Evolutionary conservation across 2,113 vertebrate genomes (phyloP).

Genomic region (Pontoporia blainvillei): DNA sequence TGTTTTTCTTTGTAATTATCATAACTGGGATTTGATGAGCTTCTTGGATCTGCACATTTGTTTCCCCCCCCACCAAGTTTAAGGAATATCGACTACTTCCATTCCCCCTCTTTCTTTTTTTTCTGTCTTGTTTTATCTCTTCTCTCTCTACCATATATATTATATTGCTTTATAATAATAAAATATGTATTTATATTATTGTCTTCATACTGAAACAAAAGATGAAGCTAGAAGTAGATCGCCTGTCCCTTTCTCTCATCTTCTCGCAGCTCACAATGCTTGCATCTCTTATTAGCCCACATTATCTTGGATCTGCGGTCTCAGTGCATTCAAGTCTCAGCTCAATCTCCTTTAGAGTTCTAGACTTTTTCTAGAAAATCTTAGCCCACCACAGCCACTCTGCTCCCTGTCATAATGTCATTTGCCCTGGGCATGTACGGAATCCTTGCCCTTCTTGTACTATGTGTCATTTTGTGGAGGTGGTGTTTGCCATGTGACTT

Average conservation of each 20-base stretch:
- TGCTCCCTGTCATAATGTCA: slow-evolving; percentile 91
- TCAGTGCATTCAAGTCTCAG: slow-evolving; percentile 90
- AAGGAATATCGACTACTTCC: background rate
- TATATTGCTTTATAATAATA: no score
- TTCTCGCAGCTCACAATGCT: slow-evolving; percentile 93
- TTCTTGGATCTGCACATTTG: background rate
- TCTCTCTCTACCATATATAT: background rate
- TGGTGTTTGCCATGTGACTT: slow-evolving; percentile 93
- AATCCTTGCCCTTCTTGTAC: slow-evolving; percentile 93
- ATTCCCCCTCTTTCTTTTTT: background rate
- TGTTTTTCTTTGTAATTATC: no score
- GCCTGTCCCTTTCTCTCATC: slow-evolving; percentile 90
- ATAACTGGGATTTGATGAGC: background rate
- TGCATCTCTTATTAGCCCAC: slow-evolving; percentile 92
- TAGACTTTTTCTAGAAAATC: slow-evolving; percentile 92
- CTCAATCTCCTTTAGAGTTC: slow-evolving; percentile 94
- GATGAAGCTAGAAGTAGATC: background rate
- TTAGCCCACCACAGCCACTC: slow-evolving; percentile 89
- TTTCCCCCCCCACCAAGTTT: background rate
- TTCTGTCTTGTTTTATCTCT: background rate
- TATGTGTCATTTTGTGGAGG: slow-evolving; percentile 92
- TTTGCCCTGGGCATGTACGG: slow-evolving; percentile 84
- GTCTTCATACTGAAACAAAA: background rate
- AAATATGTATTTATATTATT: background rate
- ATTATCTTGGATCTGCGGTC: slow-evolving; percentile 92